phyloP scores from a whole-genome alignment of 2,888 invertebrate genomes.

The Caenorhabditis sulstoni region DNA sequence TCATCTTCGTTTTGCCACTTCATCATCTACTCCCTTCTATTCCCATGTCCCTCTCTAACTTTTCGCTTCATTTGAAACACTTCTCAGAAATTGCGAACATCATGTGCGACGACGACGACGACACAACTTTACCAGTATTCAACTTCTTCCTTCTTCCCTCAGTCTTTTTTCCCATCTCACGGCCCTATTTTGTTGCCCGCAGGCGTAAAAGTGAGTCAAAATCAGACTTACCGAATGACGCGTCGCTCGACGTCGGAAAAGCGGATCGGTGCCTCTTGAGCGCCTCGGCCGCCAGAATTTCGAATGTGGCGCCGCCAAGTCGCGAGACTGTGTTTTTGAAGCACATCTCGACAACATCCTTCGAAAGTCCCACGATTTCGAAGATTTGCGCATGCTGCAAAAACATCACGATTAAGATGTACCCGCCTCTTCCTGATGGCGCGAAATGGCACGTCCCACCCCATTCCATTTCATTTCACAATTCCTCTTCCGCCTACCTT shows the following conservation, averaged over 20 bases:
- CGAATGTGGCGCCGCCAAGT: constrained; percentile 92
- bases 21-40: no score
- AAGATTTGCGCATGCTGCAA: constrained; percentile 94
- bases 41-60: no score
- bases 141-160: no score
- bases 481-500: constrained; percentile 83
- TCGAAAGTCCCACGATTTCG: constrained; percentile 94
- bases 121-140: no score
- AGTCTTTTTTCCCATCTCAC: background rate
- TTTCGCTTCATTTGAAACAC: constrained; percentile 17
- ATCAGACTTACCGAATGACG: constrained; percentile 62
- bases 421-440: no score
- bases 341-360: constrained; percentile 94
- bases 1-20: constrained; percentile 16
- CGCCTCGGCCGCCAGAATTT: constrained; percentile 81
- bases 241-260: constrained; percentile 72
- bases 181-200: background rate
- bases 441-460: constrained; percentile 29
- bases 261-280: constrained; percentile 78
- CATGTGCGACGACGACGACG: no score
- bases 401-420: constrained; percentile 14
- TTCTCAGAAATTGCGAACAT: no score
- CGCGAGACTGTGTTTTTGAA: constrained; percentile 89
- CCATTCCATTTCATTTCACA: background rate
- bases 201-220: background rate